These are phyloP conservation scores for Enchytraeus crypticus DNA, from an alignment of 2,888 invertebrate species.

Conservation along the genomic window DNA sequence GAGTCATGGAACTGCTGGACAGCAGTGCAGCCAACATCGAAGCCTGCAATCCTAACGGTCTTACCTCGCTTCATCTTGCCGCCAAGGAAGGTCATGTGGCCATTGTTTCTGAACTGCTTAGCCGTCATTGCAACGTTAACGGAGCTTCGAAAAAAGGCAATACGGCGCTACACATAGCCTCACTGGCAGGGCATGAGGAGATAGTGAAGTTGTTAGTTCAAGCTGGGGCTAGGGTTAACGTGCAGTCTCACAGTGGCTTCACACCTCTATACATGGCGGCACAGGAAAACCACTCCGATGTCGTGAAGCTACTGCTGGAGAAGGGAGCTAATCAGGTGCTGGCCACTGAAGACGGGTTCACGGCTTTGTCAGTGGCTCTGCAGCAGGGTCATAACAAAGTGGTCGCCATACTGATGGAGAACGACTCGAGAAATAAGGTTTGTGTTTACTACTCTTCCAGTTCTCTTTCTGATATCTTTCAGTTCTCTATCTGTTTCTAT, in stretches of 20 bases:
- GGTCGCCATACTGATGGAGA: slow-evolving; percentile 90
- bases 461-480: no score
- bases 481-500: no score
- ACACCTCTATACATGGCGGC: no score
- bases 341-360: slow-evolving; percentile 98
- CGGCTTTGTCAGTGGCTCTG: slow-evolving; percentile 96
- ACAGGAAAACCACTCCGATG: slow-evolving; percentile 43
- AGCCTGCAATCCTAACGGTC: no score
- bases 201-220: slow-evolving; percentile 89
- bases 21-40: no score
- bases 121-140: slow-evolving; percentile 84
- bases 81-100: slow-evolving; percentile 94
- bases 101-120: slow-evolving; percentile 86
- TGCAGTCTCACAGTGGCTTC: slow-evolving; percentile 90
- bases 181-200: slow-evolving; percentile 92
- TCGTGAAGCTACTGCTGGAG: slow-evolving; percentile 77
- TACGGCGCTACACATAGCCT: slow-evolving; percentile 94
- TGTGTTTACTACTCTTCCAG: no score
- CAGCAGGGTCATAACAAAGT: slow-evolving; percentile 98
- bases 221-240: slow-evolving; percentile 91
- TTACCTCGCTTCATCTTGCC: slow-evolving; percentile 91
- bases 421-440: slow-evolving; percentile 78
- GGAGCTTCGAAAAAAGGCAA: slow-evolving; percentile 68
- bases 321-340: slow-evolving; percentile 96
- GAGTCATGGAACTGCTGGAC: no score